Evolutionary conservation across 2,113 vertebrate species (phyloP), one percentile per base, ranked within the genome.

Genomic region (Sprattus sprattus): DNA sequence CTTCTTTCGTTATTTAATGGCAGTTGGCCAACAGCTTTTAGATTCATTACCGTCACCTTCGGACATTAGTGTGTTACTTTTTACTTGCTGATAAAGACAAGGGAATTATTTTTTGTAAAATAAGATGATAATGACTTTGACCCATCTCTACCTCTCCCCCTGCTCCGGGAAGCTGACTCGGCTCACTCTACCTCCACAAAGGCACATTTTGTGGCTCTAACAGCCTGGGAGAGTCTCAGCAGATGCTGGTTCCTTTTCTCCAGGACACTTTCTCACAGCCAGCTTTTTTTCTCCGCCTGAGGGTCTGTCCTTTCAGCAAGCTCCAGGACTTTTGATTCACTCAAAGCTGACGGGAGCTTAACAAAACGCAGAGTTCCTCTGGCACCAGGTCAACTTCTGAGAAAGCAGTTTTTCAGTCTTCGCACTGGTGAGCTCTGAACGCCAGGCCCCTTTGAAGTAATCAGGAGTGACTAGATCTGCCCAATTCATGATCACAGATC

Each of bases 221-320:
- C 89, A 91, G 81, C 85, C 89, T 90, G 88, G 92, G 84, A 88
- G 89, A 89, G 93, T 87, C 87, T 64, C 88, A 84, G 87, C 71
- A 78, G 71, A 39, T 28, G 64, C 64, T 28, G 71, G 13, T 28
- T 32, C 83, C 86, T 81, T 85, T 89, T 92, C 92, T 92, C 89
- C 81, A 88, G 86, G 87, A 86, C 90, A 91, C 88, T 91, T 93
- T 94, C 93, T 94, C 94, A 93, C 93, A 93, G 91, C 83, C 86
- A 87, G 86, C 47, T 88, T 85, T 50, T 20, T 87, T 64, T 60
- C 67, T 87, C 85, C 6, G 44, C 7, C 4, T 84, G 64, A 0
- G 16, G 49, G 57, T 87, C n/a, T 88, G 83, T 84, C 84, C 82
- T 88, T 87, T 89, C 85, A 22, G 54, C 15, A 25, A 22, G 6